Base-by-base conservation (phyloP, 2,797 vertebrate species). In the Chaunax sp. region DNA sequence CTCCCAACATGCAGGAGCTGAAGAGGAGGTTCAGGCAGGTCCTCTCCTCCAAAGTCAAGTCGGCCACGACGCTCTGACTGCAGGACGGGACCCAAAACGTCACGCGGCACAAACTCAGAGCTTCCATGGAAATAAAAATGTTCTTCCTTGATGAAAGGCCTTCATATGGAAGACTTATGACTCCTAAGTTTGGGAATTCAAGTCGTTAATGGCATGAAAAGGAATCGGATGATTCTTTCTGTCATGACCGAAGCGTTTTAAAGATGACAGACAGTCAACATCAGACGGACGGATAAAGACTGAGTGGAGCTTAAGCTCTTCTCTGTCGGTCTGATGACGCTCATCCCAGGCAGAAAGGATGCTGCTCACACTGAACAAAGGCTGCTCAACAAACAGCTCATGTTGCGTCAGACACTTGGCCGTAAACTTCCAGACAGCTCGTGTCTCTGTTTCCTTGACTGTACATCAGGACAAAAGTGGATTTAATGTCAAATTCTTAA, bases 1-100 rank as follows among this genome's bases (percentile, higher is more conserved):
- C 96, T 4, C 97, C 97, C 45, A 98, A 98, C 85, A 98, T 98
- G 97, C 97, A 98, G 81, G 97, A 98, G 86, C 77, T 98, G 69
- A 98, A 98, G 90, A 95, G 97, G 82, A 93, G 97, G 16, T 92
- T 98, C 90, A 94, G 95, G 66, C 97, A 98, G 90, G 97, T 96
- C 45, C 92, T 98, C 41, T 97, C 95, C 50, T 96, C 97, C 49
- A 96, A 95, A 87, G 96, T 94, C 57, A 98, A 96, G 78, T 95
- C 96, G 0, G 72, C 93, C 60, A 94, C 95, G 0, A 67, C 92
- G 0, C 91, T 96, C 41, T 96, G 94, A 95, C 8, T 37, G 0
- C 2, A 10, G 26, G 9, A 35, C 1, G 6, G 10, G 35, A 40
- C 41, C 20, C 3, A 14, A 28, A 16, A 47, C 50, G 41, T 12